phyloP scores from a whole-genome alignment of 2,113 vertebrate genomes.

The Planiliza haematocheilus region DNA sequence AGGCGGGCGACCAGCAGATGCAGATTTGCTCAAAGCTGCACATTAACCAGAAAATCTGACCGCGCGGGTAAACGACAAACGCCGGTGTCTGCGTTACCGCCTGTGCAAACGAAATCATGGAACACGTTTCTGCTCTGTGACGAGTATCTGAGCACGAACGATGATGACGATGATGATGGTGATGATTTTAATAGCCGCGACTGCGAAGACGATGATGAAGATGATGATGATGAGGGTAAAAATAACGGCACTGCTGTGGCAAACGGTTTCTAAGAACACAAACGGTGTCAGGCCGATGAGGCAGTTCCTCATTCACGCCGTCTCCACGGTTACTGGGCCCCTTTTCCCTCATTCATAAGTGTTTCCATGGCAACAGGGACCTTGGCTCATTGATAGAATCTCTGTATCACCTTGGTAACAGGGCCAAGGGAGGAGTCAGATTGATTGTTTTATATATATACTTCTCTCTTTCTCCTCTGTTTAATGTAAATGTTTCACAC shows the following conservation, averaged over 20 bases:
- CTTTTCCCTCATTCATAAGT: conserved; percentile 91
- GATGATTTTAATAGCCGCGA: not conserved
- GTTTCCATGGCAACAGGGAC: conserved; percentile 89
- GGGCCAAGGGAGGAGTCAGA: conserved; percentile 77
- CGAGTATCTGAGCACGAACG: not conserved
- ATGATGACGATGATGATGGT: not conserved
- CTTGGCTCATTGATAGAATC: conserved; percentile 92
- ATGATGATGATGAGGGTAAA: conserved; percentile 25
- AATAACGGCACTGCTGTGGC: not conserved
- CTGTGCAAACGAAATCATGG: not conserved
- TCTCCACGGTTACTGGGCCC: conserved; percentile 89
- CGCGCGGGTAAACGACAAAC: not conserved
- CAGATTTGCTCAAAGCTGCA: too few relatives aligned
- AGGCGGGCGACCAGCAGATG: too few relatives aligned
- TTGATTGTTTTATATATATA: conserved; percentile 78
- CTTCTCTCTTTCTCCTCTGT: conserved; percentile 7
- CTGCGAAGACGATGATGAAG: not conserved
- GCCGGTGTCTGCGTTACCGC: not conserved
- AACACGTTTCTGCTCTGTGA: too few relatives aligned
- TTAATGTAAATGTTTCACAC: conserved; percentile 55
- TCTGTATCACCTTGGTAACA: conserved; percentile 80
- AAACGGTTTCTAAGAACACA: conserved; percentile 61
- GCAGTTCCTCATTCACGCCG: conserved; percentile 88
- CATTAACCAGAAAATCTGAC: too few relatives aligned
- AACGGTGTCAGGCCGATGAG: conserved; percentile 81